phyloP scores from a whole-genome alignment of 2,888 invertebrate genomes.

The Andrena praecox region DNA sequence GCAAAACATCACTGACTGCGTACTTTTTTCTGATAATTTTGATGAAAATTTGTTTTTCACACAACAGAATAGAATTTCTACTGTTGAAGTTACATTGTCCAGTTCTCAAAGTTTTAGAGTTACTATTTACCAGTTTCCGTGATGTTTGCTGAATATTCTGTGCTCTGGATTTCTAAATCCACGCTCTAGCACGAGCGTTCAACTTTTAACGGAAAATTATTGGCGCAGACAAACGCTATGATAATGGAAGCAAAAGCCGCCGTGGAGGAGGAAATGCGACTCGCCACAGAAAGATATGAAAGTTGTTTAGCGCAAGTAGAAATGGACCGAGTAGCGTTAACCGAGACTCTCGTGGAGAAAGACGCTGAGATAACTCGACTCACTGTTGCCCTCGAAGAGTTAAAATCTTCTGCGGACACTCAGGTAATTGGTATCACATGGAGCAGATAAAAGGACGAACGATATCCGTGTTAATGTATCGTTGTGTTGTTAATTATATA shows the following conservation, averaged over 20 bases:
- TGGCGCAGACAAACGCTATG: conserved; percentile 72
- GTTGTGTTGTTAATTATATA: neutral
- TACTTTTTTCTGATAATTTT: conserved; percentile 17
- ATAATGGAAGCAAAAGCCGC: conserved; percentile 75
- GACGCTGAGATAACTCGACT: conserved; percentile 77
- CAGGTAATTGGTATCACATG: conserved; percentile 72
- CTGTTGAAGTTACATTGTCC: conserved; percentile 7
- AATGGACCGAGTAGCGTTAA: conserved; percentile 73
- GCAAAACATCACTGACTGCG: conserved; percentile 54
- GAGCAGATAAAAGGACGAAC: neutral
- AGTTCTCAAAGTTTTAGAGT: neutral
- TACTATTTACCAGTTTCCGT: conserved; percentile 19
- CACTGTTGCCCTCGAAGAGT: conserved; percentile 75
- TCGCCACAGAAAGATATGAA: conserved; percentile 74
- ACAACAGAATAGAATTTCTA: neutral
- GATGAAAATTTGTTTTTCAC: conserved; percentile 8
- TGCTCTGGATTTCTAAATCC: neutral
- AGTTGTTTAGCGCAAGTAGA: conserved; percentile 74
- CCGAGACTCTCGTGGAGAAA: conserved; percentile 74
- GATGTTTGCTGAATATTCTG: conserved; percentile 57
- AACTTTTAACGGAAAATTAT: conserved; percentile 7
- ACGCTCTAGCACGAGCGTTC: neutral
- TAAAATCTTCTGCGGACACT: conserved; percentile 79
- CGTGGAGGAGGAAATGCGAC: conserved; percentile 77
- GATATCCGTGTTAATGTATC: neutral